Evolutionary conservation across 2,888 invertebrate species (phyloP).

Genomic region (Euspilapteryx auroguttella): DNA sequence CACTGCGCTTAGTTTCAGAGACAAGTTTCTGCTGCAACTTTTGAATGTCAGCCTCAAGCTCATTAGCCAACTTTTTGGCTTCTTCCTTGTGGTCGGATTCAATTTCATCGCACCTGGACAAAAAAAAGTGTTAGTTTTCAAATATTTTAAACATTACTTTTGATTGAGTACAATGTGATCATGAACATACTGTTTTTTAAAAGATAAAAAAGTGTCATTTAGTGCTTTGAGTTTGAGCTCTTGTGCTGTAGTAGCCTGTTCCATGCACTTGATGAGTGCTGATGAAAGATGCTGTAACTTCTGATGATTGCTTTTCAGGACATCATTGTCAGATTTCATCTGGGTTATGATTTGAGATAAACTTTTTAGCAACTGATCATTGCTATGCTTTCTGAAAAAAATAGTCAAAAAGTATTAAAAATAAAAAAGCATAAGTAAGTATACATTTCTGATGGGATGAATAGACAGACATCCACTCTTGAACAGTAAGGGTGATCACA

Average conservation of each 20-base stretch:
- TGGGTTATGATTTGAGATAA: conserved; percentile 23
- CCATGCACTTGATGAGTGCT: conserved; percentile 31
- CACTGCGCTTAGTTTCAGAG: conserved; percentile 32
- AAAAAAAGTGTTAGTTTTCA: too few species aligned
- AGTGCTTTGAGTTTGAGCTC: conserved; percentile 30
- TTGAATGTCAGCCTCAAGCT: conserved; percentile 32
- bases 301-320: conserved; percentile 38
- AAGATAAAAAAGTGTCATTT: conserved; percentile 24
- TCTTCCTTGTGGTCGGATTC: conserved; percentile 25
- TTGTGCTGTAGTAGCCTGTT: conserved; percentile 28
- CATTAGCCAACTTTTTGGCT: conserved; percentile 26
- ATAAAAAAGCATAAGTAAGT: not conserved
- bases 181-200: conserved; percentile 29
- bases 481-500: too few species aligned
- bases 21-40: conserved; percentile 33
- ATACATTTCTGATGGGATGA: not conserved
- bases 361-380: conserved; percentile 21
- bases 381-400: conserved; percentile 26
- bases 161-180: too few species aligned
- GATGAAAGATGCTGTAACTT: conserved; percentile 32
- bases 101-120: conserved; percentile 31
- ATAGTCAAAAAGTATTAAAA: not conserved
- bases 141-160: too few species aligned
- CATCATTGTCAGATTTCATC: conserved; percentile 28
- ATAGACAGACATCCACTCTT: too few species aligned